phyloP scores from a whole-genome alignment of 2,113 vertebrate species.

The Trogon melanurus region DNA sequence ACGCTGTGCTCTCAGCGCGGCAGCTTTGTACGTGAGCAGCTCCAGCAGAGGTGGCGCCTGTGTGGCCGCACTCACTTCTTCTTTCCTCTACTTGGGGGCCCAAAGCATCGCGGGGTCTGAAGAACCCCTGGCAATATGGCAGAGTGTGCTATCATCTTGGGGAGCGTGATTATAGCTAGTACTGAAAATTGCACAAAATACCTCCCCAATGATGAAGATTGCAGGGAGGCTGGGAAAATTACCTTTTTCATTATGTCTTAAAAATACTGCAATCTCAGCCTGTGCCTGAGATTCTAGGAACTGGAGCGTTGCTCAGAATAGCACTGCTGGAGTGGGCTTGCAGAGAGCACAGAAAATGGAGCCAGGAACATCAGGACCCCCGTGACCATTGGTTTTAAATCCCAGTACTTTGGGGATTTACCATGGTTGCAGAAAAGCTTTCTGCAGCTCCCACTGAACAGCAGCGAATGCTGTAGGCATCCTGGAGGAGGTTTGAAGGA shows the following conservation, averaged over 20 bases:
- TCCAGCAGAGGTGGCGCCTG: not conserved
- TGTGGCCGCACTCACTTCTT: fast-evolving
- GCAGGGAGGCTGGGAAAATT: slow-evolving; percentile 63
- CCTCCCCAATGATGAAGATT: slow-evolving; percentile 56
- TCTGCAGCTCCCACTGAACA: slow-evolving; percentile 8
- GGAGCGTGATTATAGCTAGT: slow-evolving; percentile 1
- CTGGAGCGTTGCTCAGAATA: not conserved
- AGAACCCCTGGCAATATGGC: not conserved
- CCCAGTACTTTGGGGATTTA: not conserved
- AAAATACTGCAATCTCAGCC: slow-evolving; percentile 53
- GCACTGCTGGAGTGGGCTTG: not conserved
- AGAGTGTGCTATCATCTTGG: slow-evolving; percentile 7
- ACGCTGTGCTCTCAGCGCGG: fast-evolving
- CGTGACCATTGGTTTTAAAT: not conserved
- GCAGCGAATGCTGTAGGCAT: not conserved
- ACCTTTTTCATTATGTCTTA: slow-evolving; percentile 57
- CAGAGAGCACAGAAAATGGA: slow-evolving; percentile 43
- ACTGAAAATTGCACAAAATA: slow-evolving; percentile 64
- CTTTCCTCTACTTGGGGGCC: not conserved
- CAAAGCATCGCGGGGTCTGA: not conserved
- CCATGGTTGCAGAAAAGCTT: not conserved
- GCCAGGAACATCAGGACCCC: not conserved
- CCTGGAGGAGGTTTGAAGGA: not conserved
- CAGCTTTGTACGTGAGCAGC: fast-evolving
- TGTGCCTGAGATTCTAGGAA: slow-evolving; percentile 45